Percentiles rank a stretch among this genome's conserved stretches.
Evolutionary conservation across 2,113 vertebrate genomes (phyloP).

Genomic region (Oenanthe melanoleuca): DNA sequence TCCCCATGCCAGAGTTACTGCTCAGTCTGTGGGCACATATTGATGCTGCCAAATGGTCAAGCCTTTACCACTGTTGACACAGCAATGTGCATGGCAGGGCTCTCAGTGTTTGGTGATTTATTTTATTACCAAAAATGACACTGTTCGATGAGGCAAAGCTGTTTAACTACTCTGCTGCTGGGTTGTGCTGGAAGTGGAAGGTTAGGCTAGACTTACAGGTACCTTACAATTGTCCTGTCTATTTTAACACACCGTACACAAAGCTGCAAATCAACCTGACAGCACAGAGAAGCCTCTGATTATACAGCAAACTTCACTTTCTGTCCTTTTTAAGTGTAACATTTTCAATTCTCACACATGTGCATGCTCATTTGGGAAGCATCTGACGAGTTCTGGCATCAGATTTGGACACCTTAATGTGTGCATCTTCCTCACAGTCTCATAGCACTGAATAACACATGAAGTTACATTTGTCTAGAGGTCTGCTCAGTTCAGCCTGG

Average conservation of each 20-base stretch:
- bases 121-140: conserved; percentile 39
- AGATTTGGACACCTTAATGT: conserved; percentile 51
- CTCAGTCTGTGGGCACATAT: conserved; percentile 27
- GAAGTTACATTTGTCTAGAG: conserved; percentile 41
- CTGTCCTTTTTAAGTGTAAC: conserved; percentile 54
- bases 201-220: background rate
- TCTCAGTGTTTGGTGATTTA: conserved; percentile 36
- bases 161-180: conserved; percentile 22
- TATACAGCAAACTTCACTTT: conserved; percentile 53
- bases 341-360: conserved; percentile 52
- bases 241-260: background rate
- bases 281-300: conserved; percentile 3
- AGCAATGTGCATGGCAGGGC: conserved; percentile 8
- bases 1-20: background rate
- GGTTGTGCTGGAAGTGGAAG: background rate
- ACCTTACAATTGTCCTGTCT: background rate
- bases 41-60: conserved; percentile 15
- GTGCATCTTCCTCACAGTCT: conserved; percentile 39
- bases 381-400: conserved; percentile 60
- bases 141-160: conserved; percentile 4
- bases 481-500: background rate
- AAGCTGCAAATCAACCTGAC: background rate
- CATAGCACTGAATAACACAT: conserved; percentile 51
- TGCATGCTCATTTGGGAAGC: conserved; percentile 58
- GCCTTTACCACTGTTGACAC: conserved; percentile 3